Evolutionary conservation across 2,888 invertebrate species (phyloP), one percentile per base, ranked within the genome.

Genomic region (Liodrosophila aerea): DNA sequence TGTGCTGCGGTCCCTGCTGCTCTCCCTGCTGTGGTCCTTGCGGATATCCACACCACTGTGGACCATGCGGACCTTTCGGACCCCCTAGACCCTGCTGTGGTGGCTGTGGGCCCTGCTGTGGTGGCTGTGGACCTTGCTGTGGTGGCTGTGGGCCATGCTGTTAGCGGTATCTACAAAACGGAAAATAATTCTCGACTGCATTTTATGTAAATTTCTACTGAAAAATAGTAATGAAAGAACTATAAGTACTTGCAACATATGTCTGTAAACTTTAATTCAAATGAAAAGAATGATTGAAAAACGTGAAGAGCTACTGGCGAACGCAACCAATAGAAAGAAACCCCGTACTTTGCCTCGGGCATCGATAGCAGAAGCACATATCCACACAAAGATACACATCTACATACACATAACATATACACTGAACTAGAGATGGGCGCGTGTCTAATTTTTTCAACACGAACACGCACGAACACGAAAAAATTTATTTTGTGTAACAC

Each of bases 161-260:
- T 8, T 15, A 39, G 16, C 9, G 4, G 2, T 1, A 13, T 27
- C 63, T 57, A 46, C 18, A 65, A 49, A 56, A 45, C 13, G 49
- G 50, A 64, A 30, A 12, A 13, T n/a, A 41, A 41, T 11, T 41
- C 4, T 29, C 22, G 15, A 15, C 22, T 43, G 30, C 13, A 30
- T 8, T 30, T 22, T 4, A 22, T 22, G 22, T 22, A 22, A 22
- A 22, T 22, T 22, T 22, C 5, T 5, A 5, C 22, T 22, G 5
- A 22, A 22, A 4, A 4, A 22, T 22, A 27, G 4, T 11, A 11
- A 8, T 13, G 8, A 18, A 31, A n/a, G 12, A 44, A 16, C 11
- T 8, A 16, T 16, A 16, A 31, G 16, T n/a, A n/a, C n/a, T 22
- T 22, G 22, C 5, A 4, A 4, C 5, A 22, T 22, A 22, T 22